phyloP scores from a whole-genome alignment of 2,113 vertebrate species.

The Centropus bengalensis region DNA sequence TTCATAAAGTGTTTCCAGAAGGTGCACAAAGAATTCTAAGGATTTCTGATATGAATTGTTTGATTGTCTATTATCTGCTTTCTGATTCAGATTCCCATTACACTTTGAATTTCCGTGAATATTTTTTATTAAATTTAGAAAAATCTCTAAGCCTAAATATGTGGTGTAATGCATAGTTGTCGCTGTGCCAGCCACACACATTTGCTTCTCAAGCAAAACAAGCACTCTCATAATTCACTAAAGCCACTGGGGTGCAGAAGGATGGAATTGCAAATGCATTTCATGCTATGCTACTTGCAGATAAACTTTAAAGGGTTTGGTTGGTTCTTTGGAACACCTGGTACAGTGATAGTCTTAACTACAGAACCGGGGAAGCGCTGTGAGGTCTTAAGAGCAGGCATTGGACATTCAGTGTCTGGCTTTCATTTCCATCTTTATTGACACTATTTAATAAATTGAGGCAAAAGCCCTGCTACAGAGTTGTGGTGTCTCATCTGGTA shows the following conservation, averaged over 20 bases:
- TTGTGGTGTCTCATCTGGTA: not conserved
- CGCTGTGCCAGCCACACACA: not conserved
- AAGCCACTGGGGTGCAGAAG: not conserved
- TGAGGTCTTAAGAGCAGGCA: not conserved
- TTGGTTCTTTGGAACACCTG: not conserved
- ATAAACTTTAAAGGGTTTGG: not conserved
- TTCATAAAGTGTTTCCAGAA: not conserved
- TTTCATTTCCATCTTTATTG: not conserved
- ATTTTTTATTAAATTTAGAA: not conserved
- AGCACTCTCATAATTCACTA: not conserved
- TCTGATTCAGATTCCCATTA: not conserved
- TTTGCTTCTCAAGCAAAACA: no score
- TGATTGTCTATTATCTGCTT: not conserved
- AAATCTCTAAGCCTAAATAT: not conserved
- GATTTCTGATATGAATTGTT: not conserved
- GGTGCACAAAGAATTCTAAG: not conserved
- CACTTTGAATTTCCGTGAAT: not conserved
- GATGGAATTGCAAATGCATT: fast-evolving
- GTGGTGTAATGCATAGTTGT: fast-evolving
- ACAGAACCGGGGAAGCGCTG: not conserved
- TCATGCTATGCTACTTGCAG: fast-evolving
- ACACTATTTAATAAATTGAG: not conserved
- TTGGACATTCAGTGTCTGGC: not conserved
- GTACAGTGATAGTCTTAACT: not conserved
- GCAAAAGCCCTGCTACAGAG: not conserved